phyloP scores from a whole-genome alignment of 2,888 invertebrate species.

The Drosophila austrosaltans region DNA sequence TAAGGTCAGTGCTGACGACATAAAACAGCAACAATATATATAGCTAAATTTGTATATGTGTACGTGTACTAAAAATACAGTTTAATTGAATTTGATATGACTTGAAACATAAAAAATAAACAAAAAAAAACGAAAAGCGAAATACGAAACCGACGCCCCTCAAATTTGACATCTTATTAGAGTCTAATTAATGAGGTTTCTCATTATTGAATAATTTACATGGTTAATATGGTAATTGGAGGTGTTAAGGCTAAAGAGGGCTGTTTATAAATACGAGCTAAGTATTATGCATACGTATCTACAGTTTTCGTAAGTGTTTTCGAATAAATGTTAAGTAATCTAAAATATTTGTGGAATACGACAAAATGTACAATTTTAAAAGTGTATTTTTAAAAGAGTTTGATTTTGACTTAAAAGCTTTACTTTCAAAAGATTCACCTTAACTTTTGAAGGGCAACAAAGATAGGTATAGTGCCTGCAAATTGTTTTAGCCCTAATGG shows the following conservation, averaged over 20 bases:
- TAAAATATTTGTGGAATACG: too few relatives aligned
- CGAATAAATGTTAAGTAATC: too few relatives aligned
- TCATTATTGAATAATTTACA: conserved; percentile 3
- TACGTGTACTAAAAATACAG: conserved; percentile 30
- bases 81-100: conserved; percentile 41
- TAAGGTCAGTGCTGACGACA: conserved; percentile 72
- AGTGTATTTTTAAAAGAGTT: too few relatives aligned
- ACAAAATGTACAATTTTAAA: too few relatives aligned
- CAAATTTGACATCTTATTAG: conserved; percentile 50
- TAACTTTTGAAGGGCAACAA: too few relatives aligned
- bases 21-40: conserved; percentile 1
- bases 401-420: too few relatives aligned
- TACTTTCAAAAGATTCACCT: too few relatives aligned
- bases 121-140: neutral
- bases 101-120: neutral
- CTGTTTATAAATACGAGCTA: neutral
- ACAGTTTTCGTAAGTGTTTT: neutral
- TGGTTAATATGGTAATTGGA: conserved; percentile 25
- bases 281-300: neutral
- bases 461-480: too few relatives aligned
- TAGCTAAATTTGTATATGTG: conserved; percentile 17
- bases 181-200: conserved; percentile 33
- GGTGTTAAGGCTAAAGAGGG: conserved; percentile 18
- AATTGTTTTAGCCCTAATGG: too few relatives aligned
- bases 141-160: conserved; percentile 11